Percentiles rank a stretch among this genome's conserved stretches.
Conservation (phyloP, 2,797 vertebrate genomes). For the Phalanger gymnotis region DNA sequence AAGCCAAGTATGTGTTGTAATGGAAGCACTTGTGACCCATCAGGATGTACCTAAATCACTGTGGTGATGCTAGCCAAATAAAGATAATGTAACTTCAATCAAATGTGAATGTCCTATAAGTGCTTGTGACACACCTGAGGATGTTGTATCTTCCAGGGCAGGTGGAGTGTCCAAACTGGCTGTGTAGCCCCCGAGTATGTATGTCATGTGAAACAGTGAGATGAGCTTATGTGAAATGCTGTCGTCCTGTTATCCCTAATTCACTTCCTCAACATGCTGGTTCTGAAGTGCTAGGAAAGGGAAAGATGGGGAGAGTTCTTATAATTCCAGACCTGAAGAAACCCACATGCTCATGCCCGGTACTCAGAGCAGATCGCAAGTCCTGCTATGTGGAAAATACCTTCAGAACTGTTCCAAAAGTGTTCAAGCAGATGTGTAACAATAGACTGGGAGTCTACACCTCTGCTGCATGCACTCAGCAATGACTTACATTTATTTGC, state of each 20-base stretch:
- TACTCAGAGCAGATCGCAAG: not conserved
- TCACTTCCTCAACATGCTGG: not conserved
- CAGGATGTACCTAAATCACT: not conserved
- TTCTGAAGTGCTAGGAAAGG: not conserved
- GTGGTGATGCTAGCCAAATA: not conserved
- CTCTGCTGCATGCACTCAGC: not conserved
- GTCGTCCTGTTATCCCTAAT: not conserved
- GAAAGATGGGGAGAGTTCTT: not conserved
- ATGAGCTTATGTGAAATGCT: not conserved
- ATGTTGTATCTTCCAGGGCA: not conserved
- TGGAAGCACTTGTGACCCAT: not conserved
- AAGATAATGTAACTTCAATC: not conserved
- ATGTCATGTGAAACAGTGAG: not conserved
- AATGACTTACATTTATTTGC: not conserved
- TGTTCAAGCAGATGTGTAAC: not conserved
- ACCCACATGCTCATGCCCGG: not conserved
- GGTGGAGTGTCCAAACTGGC: not conserved
- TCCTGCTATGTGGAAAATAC: not conserved
- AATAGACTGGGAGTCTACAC: not conserved
- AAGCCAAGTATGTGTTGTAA: not conserved
- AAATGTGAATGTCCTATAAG: not conserved
- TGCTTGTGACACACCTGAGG: not conserved
- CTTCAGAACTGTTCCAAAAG: not conserved
- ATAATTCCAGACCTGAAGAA: not conserved
- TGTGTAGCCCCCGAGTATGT: not conserved